Base-by-base conservation (phyloP, 2,888 invertebrate genomes). In the Creontiades dilutus region DNA sequence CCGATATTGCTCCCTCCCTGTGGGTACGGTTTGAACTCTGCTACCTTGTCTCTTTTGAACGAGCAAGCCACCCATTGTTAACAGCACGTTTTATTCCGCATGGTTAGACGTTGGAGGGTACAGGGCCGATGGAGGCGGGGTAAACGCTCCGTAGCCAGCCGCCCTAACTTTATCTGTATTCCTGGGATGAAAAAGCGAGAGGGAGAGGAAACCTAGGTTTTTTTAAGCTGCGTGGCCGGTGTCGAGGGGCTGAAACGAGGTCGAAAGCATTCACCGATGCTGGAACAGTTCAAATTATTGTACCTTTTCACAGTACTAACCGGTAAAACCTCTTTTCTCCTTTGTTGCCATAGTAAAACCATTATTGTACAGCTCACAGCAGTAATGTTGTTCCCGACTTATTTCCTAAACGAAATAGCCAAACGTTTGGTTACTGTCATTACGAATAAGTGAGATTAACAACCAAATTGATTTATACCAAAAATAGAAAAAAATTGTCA, bases 91-190 rank as follows among this genome's bases (percentile, higher is more conserved):
- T 27, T 46, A 76, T 76, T 76, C 46, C 76, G 76, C 76, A 76
- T 76, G 76, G 46, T 37, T 76, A 46, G 28, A 46, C 19, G 12
- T 13, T 13, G 75, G 75, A 28, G 75, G 75, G 1, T 75, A 19
- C 11, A 19, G 23, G 11, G 19, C 75, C 13, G 75, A 12, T 4
- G 75, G 23, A 2, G 46, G 0, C 3, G 28, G 76, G 28, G 76
- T 76, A 76, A 76, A 76, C 14, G 76, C 76, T 76, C 27, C 14
- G 61, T 61, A 19, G 61, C 19, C 61, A 16, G n/a, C 61, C 61
- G n/a, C 19, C 19, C 61, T 19, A 61, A 61, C 61, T 61, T 61
- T 61, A 61, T 61, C 61, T 61, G 61, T 61, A 61, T 61, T 61
- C 19, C 61, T 19, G 61, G 61, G 61, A 61, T 61, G 61, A 61